phyloP scores from a whole-genome alignment of 1,140 invertebrate genomes.

The Centruroides vittatus region DNA sequence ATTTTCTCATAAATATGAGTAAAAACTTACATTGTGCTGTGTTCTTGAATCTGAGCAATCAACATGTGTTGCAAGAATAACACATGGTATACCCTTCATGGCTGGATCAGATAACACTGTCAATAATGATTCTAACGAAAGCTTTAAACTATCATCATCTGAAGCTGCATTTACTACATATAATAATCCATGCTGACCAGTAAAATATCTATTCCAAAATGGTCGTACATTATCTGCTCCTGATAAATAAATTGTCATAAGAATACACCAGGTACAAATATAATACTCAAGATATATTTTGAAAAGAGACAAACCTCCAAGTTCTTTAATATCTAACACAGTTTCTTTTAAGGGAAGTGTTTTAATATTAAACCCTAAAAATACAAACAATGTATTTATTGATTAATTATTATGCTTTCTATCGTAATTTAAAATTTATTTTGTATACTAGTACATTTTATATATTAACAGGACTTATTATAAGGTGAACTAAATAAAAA shows the following conservation, averaged over 20 bases:
- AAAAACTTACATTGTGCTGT: slow-evolving; percentile 7
- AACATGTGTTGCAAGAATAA: slow-evolving; percentile 17
- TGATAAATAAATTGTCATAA: not conserved
- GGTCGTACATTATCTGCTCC: slow-evolving; percentile 13
- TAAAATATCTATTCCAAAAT: slow-evolving; percentile 21
- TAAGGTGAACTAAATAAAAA: too few relatives aligned
- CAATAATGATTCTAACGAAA: slow-evolving; percentile 14
- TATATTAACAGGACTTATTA: too few relatives aligned
- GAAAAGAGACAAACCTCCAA: slow-evolving; percentile 17
- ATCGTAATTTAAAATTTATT: too few relatives aligned
- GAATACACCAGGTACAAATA: not conserved
- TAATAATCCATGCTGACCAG: slow-evolving; percentile 18
- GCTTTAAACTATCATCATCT: slow-evolving; percentile 9
- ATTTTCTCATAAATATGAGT: too few relatives aligned
- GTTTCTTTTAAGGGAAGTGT: slow-evolving; percentile 21
- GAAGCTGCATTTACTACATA: slow-evolving; percentile 17
- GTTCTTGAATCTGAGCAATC: slow-evolving; percentile 6
- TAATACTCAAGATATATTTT: not conserved
- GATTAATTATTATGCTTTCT: not conserved
- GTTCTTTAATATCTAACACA: slow-evolving; percentile 32
- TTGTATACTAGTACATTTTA: too few relatives aligned
- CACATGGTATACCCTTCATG: slow-evolving; percentile 19
- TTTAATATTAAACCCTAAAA: slow-evolving; percentile 23
- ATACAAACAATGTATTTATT: not conserved
- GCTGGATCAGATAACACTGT: slow-evolving; percentile 6